Base-by-base conservation (phyloP, 2,113 vertebrate genomes). In the Phyllostomus discolor region DNA sequence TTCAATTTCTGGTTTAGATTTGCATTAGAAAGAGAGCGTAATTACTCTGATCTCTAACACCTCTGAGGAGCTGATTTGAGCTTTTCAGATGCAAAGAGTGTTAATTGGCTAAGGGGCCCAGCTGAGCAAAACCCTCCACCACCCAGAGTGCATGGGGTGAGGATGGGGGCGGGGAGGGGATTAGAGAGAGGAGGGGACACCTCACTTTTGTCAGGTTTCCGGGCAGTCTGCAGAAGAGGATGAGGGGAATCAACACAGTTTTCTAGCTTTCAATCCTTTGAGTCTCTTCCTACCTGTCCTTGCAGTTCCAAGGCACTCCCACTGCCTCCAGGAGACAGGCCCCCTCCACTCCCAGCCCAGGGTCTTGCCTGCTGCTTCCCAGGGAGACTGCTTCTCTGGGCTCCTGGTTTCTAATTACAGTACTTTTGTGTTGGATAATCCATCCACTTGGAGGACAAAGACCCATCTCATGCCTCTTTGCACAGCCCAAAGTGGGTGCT, bases 1-100 rank as follows among this genome's bases (percentile, higher is more conserved):
- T 84, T 94, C 90, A 64, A 52, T 94, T 97, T 97, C 93, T 87
- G 76, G 94, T 59, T 90, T 69, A 88, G 80, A 98, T 98, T 98
- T 98, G 96, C 97, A 98, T 98, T 92, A 97, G 96, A 98, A 98
- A 98, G 94, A 96, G 91, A 91, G 78, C 96, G 87, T 97, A 97
- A 97, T 96, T 97, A 97, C 96, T 98, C 95, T 97, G 96, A 97
- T 97, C 98, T 97, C 91, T 95, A 95, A 94, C 90, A 95, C 90
- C 95, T 96, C 80, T 0, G 73, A 96, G 90, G 93, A 95, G 88
- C 66, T 97, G 94, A 96, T 96, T 92, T 97, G 76, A 93, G 95
- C 97, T 97, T 97, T 98, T 98, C 97, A 97, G 91, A 98, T 97
- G 97, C 97, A 96, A 97, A 98, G 82, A 96, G 96, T 97, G 97